Evolutionary conservation across 2,888 invertebrate genomes (phyloP), one percentile per base, ranked within the genome.

Genomic region (Rhamphomyia laevipes): DNA sequence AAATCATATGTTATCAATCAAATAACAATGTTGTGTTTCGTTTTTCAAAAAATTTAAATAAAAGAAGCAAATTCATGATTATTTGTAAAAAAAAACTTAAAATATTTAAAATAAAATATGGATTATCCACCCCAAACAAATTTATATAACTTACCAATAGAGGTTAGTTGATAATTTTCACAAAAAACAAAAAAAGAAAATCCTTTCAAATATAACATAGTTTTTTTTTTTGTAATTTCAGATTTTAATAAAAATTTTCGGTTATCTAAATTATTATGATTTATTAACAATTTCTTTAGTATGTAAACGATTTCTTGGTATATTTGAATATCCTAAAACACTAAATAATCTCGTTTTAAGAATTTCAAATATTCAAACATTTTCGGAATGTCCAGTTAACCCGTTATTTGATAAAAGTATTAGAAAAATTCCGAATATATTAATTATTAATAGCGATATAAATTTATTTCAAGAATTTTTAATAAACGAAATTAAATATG

Each of bases 241-340:
- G 42, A 42, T 42, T n/a, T 15, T 42, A 27, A 42, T 42, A 15
- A 27, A 42, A 42, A 42, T 42, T 27, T 42, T 42, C 21, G 23
- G 21, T n/a, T 23, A 42, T 27, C 21, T 42, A 15, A n/a, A 42
- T n/a, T 21, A 42, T 27, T 23, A 27, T 27, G 42, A 42, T 42
- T 18, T 42, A 15, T 23, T 23, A n/a, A 23, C 42, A 27, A 42
- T 42, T 11, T 15, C 21, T 9, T 21, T n/a, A 15, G 42, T 42
- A 6, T 42, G 42, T n/a, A 21, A 23, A 15, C 21, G 42, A 10
- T 42, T 21, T 21, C 21, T 42, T n/a, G 15, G 9, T 15, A 23
- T 27, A n/a, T 27, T 42, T n/a, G 15, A 23, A 42, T 21, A 15
- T 42, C 21, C 42, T 27, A 42, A 42, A 27, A 7, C 21, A 9